Conservation (phyloP, 2,888 invertebrate species). For the Mechanitis messenoides region DNA sequence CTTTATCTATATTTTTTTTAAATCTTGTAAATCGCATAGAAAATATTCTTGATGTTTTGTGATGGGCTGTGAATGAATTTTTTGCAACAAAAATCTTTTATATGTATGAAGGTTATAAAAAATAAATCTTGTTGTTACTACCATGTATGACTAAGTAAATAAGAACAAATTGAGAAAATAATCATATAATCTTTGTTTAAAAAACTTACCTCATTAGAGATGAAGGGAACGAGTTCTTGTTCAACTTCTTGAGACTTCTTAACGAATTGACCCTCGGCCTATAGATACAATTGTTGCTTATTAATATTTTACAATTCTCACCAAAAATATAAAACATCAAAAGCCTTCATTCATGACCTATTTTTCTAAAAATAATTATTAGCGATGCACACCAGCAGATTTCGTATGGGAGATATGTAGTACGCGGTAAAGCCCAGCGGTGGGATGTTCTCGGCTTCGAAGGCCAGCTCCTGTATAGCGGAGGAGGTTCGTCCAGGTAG, state of each 20-base stretch:
- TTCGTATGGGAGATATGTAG: conserved; percentile 54
- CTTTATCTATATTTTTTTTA: no score
- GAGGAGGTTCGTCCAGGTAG: conserved; percentile 79
- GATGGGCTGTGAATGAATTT: no score
- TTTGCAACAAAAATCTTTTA: no score
- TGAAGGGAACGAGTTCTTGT: conserved; percentile 46
- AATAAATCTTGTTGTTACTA: not conserved
- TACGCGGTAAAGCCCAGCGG: conserved; percentile 71
- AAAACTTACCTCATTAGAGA: conserved; percentile 57
- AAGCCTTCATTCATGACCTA: no score
- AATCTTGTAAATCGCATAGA: no score
- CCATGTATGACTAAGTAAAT: not conserved
- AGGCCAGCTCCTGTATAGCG: conserved; percentile 79
- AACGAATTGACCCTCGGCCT: conserved; percentile 50
- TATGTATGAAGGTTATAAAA: not conserved
- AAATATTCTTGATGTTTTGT: no score
- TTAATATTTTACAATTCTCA: not conserved
- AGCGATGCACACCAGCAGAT: conserved; percentile 48
- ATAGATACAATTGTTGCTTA: conserved; percentile 4
- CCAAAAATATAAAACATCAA: no score
- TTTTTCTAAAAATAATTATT: no score
- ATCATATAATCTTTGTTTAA: not conserved
- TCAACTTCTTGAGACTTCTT: conserved; percentile 44
- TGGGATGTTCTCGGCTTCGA: conserved; percentile 69
- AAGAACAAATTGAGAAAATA: not conserved